Conservation (phyloP, 2,113 vertebrate genomes). For the Chunga burmeisteri region DNA sequence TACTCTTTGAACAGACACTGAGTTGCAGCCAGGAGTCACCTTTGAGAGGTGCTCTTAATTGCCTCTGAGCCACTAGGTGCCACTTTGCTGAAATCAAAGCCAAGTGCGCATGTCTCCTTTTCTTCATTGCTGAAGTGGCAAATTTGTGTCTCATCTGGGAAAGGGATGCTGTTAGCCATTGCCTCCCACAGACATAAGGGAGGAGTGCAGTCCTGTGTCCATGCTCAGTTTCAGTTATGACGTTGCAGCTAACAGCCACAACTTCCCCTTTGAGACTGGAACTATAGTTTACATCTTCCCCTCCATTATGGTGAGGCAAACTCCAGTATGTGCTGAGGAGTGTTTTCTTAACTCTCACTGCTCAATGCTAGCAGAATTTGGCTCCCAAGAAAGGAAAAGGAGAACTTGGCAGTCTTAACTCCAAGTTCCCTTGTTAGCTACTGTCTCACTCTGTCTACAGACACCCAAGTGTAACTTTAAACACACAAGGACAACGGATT, state of each 20-base stretch:
- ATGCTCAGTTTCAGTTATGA: fast-evolving
- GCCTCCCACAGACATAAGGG: background rate
- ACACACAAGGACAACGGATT: background rate
- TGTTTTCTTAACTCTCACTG: background rate
- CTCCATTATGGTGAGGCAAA: background rate
- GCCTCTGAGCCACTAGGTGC: constrained; percentile 20
- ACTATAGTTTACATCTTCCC: background rate
- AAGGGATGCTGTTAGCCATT: background rate
- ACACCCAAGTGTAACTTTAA: background rate
- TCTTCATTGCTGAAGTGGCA: background rate
- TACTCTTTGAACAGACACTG: constrained; percentile 33
- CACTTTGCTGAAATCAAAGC: background rate
- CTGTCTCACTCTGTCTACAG: background rate
- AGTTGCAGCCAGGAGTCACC: constrained; percentile 8
- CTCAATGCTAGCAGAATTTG: background rate
- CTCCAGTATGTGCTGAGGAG: background rate
- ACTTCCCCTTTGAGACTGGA: background rate
- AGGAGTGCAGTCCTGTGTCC: background rate
- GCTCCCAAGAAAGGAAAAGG: background rate
- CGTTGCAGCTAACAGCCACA: background rate
- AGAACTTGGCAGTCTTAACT: background rate
- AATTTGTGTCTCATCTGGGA: background rate
- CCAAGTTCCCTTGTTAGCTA: background rate
- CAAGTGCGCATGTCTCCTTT: background rate
- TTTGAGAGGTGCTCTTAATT: constrained; percentile 45